Conservation (phyloP, 2,113 vertebrate species). For the Apteryx owenii region DNA sequence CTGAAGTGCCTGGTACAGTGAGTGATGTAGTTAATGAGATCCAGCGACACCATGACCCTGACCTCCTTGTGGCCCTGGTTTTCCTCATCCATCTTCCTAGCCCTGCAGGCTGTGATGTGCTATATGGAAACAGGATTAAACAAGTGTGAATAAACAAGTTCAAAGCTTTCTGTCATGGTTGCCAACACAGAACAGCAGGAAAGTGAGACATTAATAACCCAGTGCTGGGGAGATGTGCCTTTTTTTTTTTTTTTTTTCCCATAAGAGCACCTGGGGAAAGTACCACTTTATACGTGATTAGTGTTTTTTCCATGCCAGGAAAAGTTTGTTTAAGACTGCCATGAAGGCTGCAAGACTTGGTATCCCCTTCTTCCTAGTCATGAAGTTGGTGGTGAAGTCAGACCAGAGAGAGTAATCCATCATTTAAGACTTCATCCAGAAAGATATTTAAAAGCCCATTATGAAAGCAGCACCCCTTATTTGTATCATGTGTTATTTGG, state of each 20-base stretch:
- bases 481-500: not conserved
- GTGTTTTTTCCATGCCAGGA: not conserved
- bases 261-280: constrained; percentile 70
- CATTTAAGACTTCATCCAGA: not conserved
- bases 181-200: constrained; percentile 56
- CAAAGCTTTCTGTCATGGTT: constrained; percentile 76
- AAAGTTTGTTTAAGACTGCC: not conserved
- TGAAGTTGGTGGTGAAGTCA: constrained; percentile 40
- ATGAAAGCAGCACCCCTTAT: not conserved
- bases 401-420: constrained; percentile 30
- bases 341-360: not conserved
- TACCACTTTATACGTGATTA: not conserved
- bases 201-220: constrained; percentile 76
- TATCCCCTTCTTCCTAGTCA: constrained; percentile 49
- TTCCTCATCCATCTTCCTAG: constrained; percentile 83
- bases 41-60: constrained; percentile 81
- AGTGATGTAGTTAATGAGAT: constrained; percentile 85
- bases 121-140: constrained; percentile 81
- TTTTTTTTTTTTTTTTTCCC: constrained; percentile 17
- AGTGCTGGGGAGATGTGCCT: constrained; percentile 47
- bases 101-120: constrained; percentile 69
- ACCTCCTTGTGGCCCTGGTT: constrained; percentile 73
- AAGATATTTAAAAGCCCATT: not conserved
- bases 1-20: constrained; percentile 72
- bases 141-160: constrained; percentile 86